Conservation (phyloP, 2,797 vertebrate species). For the Melanotaenia nigrans region DNA sequence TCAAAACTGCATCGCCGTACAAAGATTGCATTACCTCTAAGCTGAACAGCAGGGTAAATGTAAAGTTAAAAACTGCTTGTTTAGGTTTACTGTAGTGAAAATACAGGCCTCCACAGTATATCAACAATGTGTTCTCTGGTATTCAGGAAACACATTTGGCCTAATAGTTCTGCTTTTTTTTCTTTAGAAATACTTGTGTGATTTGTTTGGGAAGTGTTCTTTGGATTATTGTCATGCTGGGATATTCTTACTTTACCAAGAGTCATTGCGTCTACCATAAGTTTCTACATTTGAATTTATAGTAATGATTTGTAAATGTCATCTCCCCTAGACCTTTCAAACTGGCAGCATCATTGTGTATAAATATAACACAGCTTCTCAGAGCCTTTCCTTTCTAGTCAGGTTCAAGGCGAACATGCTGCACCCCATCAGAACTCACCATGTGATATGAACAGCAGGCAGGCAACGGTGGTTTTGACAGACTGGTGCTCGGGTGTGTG, state of each 20-base stretch:
- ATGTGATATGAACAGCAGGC: not conserved
- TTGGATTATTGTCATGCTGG: not conserved
- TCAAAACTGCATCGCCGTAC: conserved; percentile 2
- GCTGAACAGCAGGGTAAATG: not conserved
- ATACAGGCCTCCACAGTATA: not conserved
- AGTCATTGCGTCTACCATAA: not conserved
- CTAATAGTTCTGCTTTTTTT: not conserved
- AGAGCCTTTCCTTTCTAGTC: not conserved
- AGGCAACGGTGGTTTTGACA: not conserved
- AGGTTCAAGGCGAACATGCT: not conserved
- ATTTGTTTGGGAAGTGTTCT: not conserved
- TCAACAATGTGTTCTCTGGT: too few relatives aligned
- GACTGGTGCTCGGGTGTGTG: not conserved
- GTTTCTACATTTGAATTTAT: not conserved
- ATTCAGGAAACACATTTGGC: not conserved
- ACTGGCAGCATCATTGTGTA: not conserved
- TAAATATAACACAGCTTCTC: not conserved
- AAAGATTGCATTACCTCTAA: not conserved
- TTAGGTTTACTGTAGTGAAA: not conserved
- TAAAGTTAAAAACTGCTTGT: not conserved
- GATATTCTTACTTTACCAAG: not conserved
- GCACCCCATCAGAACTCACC: not conserved
- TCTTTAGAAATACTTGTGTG: not conserved
- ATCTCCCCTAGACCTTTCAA: not conserved
- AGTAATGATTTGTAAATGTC: not conserved